Conservation (phyloP, 2,113 vertebrate species). For the Ascaphus truei region DNA sequence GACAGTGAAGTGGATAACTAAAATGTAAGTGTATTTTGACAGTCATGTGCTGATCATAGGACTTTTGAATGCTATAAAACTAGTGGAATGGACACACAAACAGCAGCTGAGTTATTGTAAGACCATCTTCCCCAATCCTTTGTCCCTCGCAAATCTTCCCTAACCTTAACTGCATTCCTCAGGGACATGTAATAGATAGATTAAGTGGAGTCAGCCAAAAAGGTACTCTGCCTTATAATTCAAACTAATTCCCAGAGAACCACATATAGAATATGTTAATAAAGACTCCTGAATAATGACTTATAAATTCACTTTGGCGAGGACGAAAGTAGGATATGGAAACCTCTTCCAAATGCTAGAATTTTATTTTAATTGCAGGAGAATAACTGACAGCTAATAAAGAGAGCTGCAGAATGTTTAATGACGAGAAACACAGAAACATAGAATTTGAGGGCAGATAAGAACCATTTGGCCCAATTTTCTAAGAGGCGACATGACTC, state of each 20-base stretch:
- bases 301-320: no score
- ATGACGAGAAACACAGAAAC: no score
- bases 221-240: constrained; percentile 35
- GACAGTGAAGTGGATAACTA: background rate
- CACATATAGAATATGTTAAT: constrained; percentile 1
- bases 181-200: constrained; percentile 5
- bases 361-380: no score
- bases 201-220: constrained; percentile 35
- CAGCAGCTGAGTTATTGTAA: no score
- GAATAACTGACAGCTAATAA: no score
- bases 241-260: constrained; percentile 26
- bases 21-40: background rate
- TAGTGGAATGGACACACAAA: background rate
- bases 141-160: constrained; percentile 35
- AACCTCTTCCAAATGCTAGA: no score
- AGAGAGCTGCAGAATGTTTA: no score
- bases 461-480: no score
- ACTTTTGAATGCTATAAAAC: background rate
- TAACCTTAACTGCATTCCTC: background rate
- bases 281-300: background rate
- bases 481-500: no score
- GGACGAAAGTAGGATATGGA: no score
- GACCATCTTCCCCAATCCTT: background rate
- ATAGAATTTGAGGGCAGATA: no score
- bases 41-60: background rate